phyloP scores from a whole-genome alignment of 23 tunicate species.

The Halocynthia roretzi region DNA sequence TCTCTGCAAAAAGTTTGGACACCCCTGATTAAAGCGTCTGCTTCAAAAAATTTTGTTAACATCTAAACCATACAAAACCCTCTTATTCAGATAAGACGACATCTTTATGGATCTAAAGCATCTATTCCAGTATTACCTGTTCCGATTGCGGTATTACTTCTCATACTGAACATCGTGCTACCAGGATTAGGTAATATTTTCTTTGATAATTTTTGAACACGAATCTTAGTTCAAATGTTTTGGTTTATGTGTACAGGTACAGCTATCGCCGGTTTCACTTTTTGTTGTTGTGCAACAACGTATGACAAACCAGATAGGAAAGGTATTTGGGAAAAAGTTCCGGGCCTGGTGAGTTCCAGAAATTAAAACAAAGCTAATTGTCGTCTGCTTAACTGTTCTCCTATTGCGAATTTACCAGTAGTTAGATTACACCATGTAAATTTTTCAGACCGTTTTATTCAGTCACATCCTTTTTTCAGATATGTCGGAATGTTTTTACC shows the following conservation, averaged over 20 bases:
- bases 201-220: not conserved
- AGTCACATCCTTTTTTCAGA: constrained; percentile 23
- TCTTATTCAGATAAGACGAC: constrained; percentile 23
- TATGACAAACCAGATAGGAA: constrained; percentile 51
- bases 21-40: too few species aligned
- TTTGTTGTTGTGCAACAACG: constrained; percentile 70
- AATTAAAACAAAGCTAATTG: not conserved
- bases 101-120: constrained; percentile 58
- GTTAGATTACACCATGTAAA: too few species aligned
- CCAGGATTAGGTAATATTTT: constrained; percentile 86
- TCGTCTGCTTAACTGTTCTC: not conserved
- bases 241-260: constrained; percentile 36
- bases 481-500: constrained; percentile 39
- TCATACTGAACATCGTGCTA: constrained; percentile 47
- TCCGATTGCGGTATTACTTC: constrained; percentile 32
- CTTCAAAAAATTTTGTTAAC: not conserved
- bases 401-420: not conserved
- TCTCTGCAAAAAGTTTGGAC: too few species aligned
- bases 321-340: constrained; percentile 30
- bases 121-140: constrained; percentile 68
- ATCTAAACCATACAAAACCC: not conserved
- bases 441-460: not conserved
- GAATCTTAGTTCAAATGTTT: not conserved
- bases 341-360: constrained; percentile 48
- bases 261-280: constrained; percentile 56